Conservation (phyloP, 1,140 invertebrate species). For the Drosophila pandora region DNA sequence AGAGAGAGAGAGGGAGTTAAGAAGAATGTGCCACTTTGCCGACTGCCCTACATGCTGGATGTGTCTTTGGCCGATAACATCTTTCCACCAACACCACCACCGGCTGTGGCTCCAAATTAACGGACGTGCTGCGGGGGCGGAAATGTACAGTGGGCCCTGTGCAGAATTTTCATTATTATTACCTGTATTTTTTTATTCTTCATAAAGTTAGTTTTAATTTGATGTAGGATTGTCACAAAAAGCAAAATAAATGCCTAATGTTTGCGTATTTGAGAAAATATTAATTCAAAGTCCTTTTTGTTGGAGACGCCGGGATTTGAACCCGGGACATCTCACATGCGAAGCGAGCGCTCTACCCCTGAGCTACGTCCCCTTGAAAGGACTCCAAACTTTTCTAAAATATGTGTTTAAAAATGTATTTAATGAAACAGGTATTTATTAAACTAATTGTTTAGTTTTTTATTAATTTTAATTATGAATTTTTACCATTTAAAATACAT, state of each 20-base stretch:
- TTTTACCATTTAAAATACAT: too few relatives aligned
- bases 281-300: neutral
- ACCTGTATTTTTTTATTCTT: neutral
- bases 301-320: slow-evolving; percentile 1
- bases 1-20: neutral
- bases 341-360: neutral
- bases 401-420: neutral
- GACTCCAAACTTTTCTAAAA: neutral
- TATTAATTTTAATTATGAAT: neutral
- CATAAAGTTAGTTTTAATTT: slow-evolving; percentile 1
- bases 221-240: neutral
- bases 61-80: slow-evolving; percentile 21
- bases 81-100: slow-evolving; percentile 10
- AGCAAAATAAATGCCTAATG: neutral
- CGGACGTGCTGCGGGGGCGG: neutral
- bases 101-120: slow-evolving; percentile 8
- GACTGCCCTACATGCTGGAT: slow-evolving; percentile 16
- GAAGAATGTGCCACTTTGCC: slow-evolving; percentile 22
- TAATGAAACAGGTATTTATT: too few relatives aligned
- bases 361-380: neutral
- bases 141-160: neutral
- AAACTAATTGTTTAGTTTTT: too few relatives aligned
- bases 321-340: neutral
- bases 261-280: neutral
- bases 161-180: neutral